Conservation (phyloP, 2,113 vertebrate species). For the Perognathus longimembris region DNA sequence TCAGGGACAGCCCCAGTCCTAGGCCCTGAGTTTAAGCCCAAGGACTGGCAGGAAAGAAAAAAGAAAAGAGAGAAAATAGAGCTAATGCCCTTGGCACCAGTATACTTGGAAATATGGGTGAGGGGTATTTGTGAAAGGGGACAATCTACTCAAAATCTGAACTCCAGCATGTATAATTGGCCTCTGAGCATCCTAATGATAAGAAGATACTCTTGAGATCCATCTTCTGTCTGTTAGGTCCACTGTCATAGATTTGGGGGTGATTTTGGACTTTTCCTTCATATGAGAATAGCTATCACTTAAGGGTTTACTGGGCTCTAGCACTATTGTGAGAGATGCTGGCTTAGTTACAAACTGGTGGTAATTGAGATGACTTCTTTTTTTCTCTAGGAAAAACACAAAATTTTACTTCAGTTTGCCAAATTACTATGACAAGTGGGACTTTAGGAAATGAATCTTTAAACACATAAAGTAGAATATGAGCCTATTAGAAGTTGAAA, state of each 20-base stretch:
- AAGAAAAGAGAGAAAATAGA: background rate
- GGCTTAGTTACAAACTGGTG: constrained; percentile 27
- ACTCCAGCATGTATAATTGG: background rate
- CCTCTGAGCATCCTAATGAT: too few species aligned
- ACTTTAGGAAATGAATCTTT: constrained; percentile 32
- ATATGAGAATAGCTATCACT: background rate
- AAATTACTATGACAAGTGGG: background rate
- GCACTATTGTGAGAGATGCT: background rate
- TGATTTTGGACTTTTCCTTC: background rate
- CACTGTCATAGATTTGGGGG: background rate
- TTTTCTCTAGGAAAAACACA: background rate
- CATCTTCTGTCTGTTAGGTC: background rate
- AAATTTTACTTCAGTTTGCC: constrained; percentile 37
- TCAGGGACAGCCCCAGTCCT: too few species aligned
- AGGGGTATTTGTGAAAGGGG: background rate
- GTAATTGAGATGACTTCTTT: background rate
- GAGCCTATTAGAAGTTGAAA: constrained; percentile 21
- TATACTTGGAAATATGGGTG: background rate
- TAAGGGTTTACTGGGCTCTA: background rate
- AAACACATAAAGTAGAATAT: constrained; percentile 16
- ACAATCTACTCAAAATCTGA: background rate
- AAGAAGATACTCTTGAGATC: background rate
- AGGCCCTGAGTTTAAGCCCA: too few species aligned
- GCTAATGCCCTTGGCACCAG: background rate
- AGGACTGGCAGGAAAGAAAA: too few species aligned